Percentiles rank a stretch among this genome's conserved stretches.
These are phyloP conservation scores for Acanthosepion lycidas DNA, from an alignment of 2,888 invertebrate genomes.

Conservation along the genomic window DNA sequence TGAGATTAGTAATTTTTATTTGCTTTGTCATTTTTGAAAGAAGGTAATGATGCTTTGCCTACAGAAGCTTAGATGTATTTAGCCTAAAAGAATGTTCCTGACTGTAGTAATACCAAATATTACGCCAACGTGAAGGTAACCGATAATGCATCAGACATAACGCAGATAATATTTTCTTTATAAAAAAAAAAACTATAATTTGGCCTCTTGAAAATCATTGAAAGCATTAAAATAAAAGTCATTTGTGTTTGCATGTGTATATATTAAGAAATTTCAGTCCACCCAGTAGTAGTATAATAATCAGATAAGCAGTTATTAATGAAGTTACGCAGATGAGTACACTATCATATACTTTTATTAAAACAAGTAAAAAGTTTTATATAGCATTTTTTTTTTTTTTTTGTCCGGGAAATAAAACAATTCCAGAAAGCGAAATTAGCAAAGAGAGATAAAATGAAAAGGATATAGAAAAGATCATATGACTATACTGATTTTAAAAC, in stretches of 20 bases:
- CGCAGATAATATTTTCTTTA: background rate
- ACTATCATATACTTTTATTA: background rate
- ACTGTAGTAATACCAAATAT: background rate
- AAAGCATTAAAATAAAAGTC: background rate
- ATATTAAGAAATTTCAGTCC: background rate
- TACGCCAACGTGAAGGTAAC: background rate
- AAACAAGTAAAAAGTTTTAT: background rate
- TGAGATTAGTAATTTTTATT: too few relatives aligned
- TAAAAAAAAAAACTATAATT: background rate
- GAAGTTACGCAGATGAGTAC: background rate
- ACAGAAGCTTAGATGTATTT: too few relatives aligned
- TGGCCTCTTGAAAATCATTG: background rate
- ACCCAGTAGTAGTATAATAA: too few relatives aligned
- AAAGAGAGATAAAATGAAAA: background rate
- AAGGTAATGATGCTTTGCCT: too few relatives aligned
- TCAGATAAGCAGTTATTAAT: background rate
- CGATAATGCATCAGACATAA: background rate
- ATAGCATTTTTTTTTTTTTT: background rate
- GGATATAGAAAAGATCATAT: background rate
- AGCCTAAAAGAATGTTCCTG: too few relatives aligned
- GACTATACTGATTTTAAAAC: background rate
- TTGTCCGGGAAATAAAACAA: background rate
- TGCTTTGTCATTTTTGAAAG: too few relatives aligned
- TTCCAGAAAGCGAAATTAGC: background rate
- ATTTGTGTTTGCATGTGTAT: background rate